Evolutionary conservation across 1,140 invertebrate species (phyloP), one percentile per base, ranked within the genome.

Genomic region (Microplitis demolitor): DNA sequence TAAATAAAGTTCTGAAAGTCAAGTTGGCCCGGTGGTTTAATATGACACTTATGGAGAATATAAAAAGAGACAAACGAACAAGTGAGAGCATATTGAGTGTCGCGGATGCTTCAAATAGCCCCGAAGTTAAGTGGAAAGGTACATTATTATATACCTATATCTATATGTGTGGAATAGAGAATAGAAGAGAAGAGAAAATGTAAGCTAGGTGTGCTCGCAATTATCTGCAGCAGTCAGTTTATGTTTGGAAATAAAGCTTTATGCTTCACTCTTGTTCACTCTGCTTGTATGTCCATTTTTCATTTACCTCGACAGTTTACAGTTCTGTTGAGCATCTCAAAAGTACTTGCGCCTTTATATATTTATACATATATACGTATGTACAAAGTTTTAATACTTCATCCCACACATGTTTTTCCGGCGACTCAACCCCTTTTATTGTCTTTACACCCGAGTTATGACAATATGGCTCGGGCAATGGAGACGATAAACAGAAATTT

Each of bases 191-290:
- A 13, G 11, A 62, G 37, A 64, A 24, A 8, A n/a, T 37, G 34
- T 33, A 24, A 14, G 14, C 53, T 31, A 39, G 58, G 14, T 53
- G 14, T 68, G 24, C 14, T 68, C 61, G 64, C 64, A 72, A 72
- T 72, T 72, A 72, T 66, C 63, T 45, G 58, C 71, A 72, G 71
- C 16, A 61, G 64, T 66, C 71, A 72, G 39, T 72, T 72, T 67
- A 67, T 72, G 71, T 56, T 61, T 50, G 56, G 39, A 53, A 72
- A 61, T 72, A 66, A 72, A 72, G 54, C 14, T 72, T 72, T 72
- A 72, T 72, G 45, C 50, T 51, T 53, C 53, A 39, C 13, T 31
- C 11, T 8, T 50, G 24, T 9, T 53, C 11, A 37, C 16, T 31
- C 9, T 13, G 8, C 45, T 2, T 8, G 24, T 16, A n/a, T 34